Base-by-base conservation (phyloP, 2,113 vertebrate genomes). In the Protomyctophum bolini region DNA sequence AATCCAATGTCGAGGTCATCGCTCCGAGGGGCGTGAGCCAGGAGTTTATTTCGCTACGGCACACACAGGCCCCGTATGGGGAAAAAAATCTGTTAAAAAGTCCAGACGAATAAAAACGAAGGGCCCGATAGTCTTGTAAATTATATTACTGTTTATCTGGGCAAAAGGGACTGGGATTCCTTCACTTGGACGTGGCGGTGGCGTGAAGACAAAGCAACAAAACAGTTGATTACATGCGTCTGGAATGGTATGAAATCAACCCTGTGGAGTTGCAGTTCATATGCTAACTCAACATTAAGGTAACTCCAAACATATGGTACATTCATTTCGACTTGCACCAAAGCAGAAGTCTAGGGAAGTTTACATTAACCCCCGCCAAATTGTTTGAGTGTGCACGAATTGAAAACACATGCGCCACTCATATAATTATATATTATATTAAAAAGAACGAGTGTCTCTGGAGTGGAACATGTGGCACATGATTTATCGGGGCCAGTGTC, bases 391-490 rank as follows among this genome's bases (percentile, higher is more conserved):
- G 28, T 8, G 55, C 10, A 54, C 41, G 63, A 73, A 73, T 69
- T 52, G 59, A 57, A 76, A 62, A 61, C 71, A 75, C 52, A 64
- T 75, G 68, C 48, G 4, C 56, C 47, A n/a, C 41, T 59, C 11
- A 55, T 28, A 10, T 51, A 49, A 15, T 14, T 33, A 45, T 41
- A 45, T 14, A 55, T 28, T n/a, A 47, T 33, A 15, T 14, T 33
- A 45, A 12, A 45, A 8, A 55, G 45, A 9, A 29, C 7, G 33
- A 41, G 33, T 41, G 33, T 41, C 33, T 41, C 6, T 8, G 14
- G 51, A 33, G 52, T 5, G 21, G 46, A 67, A 61, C 50, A 69
- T 72, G 52, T 58, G 59, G 59, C 15, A 11, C n/a, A 15, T 46
- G 33, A 55, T 70, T 62, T 62, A 60, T 21, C 3, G 48, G 48